Evolutionary conservation across 1,140 invertebrate genomes (phyloP).

Genomic region (Drosophila ogumai): DNA sequence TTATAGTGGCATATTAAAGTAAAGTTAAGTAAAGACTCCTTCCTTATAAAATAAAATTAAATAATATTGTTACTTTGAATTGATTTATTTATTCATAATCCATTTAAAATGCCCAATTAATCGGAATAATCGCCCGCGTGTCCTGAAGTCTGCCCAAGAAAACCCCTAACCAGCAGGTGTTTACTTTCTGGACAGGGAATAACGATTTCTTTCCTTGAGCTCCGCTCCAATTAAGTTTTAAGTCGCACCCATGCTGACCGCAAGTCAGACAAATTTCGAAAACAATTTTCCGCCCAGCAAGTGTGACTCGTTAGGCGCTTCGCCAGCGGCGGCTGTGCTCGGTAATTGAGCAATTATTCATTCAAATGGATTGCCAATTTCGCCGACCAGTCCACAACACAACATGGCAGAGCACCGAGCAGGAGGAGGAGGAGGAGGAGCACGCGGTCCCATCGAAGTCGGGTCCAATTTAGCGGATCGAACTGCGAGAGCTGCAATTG

Average conservation of each 20-base stretch:
- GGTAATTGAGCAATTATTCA: slow-evolving; percentile 85
- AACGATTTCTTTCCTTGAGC: slow-evolving; percentile 7
- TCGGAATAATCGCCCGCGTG: not conserved
- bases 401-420: not conserved
- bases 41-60: not conserved
- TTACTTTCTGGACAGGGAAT: slow-evolving; percentile 25
- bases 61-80: not conserved
- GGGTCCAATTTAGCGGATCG: slow-evolving; percentile 78
- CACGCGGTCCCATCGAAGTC: slow-evolving; percentile 5
- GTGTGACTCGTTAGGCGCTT: slow-evolving; percentile 71
- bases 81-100: not conserved
- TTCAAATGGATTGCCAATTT: slow-evolving; percentile 84
- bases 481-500: slow-evolving; percentile 75
- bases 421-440: slow-evolving; percentile 3
- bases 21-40: not conserved
- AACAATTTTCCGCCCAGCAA: slow-evolving; percentile 71
- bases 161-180: not conserved
- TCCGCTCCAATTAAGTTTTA: slow-evolving; percentile 43
- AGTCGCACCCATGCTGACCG: slow-evolving; percentile 41
- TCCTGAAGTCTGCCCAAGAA: not conserved
- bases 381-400: slow-evolving; percentile 63
- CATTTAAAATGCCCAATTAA: not conserved
- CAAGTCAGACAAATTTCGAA: slow-evolving; percentile 62
- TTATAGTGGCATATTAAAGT: too few species aligned
- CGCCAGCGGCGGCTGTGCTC: slow-evolving; percentile 52